Evolutionary conservation across 2,113 vertebrate genomes (phyloP).

Genomic region (Ictidomys tridecemlineatus): DNA sequence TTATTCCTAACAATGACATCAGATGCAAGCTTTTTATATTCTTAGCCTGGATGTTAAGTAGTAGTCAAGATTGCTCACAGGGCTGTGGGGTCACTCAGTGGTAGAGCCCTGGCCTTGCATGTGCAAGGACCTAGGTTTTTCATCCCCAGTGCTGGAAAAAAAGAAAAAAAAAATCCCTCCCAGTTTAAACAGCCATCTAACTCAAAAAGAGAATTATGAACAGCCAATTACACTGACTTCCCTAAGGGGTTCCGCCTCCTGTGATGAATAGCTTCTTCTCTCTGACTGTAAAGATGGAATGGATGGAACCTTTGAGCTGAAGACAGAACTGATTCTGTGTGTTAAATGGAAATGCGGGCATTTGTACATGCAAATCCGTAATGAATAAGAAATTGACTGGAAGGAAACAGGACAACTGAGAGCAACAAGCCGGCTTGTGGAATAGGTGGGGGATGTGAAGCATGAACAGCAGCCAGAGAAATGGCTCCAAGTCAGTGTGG

Average conservation of each 20-base stretch:
- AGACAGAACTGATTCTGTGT: not conserved
- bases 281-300: not conserved
- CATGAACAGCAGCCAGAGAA: too few relatives aligned
- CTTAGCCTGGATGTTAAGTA: not conserved
- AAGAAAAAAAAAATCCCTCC: not conserved
- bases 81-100: not conserved
- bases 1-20: not conserved
- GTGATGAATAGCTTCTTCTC: not conserved
- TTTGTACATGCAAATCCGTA: not conserved
- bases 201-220: not conserved
- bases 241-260: not conserved
- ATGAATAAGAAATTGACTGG: not conserved
- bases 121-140: too few relatives aligned
- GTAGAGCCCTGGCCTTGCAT: not conserved
- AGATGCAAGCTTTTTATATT: not conserved
- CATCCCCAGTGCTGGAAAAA: not conserved
- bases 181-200: not conserved
- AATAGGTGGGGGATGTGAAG: not conserved
- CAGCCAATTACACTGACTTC: not conserved
- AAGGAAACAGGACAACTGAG: not conserved
- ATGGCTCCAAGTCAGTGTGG: not conserved
- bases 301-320: not conserved
- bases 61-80: not conserved
- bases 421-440: not conserved
- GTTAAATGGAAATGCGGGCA: not conserved